phyloP scores from a whole-genome alignment of 2,113 vertebrate species.

The Macquaria australasica region DNA sequence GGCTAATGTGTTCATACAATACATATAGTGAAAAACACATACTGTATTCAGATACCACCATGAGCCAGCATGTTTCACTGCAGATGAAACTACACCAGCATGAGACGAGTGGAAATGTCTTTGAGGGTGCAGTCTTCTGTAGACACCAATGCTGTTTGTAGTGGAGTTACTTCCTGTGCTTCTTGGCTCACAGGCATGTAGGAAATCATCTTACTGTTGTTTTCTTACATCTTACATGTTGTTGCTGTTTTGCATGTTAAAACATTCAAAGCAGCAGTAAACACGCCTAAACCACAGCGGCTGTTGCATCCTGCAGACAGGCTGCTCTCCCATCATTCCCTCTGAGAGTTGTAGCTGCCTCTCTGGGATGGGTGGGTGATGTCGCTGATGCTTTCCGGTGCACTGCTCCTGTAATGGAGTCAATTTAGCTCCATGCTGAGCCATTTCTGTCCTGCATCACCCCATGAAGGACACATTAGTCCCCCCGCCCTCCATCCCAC shows the following conservation, averaged over 20 bases:
- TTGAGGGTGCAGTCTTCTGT: neutral
- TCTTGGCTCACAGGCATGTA: neutral
- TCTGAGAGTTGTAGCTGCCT: conserved; percentile 63
- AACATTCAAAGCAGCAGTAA: conserved; percentile 62
- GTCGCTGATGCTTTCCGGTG: conserved; percentile 80
- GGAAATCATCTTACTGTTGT: conserved; percentile 14
- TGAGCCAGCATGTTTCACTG: neutral
- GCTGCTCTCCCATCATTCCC: conserved; percentile 55
- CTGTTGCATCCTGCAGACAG: conserved; percentile 52
- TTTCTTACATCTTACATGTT: conserved; percentile 17
- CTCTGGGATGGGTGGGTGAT: conserved; percentile 71
- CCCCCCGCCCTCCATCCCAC: conserved; percentile 23
- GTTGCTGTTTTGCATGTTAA: conserved; percentile 4
- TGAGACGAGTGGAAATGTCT: neutral
- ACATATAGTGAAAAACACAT: too few relatives aligned
- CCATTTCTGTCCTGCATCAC: conserved; percentile 77
- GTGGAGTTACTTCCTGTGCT: neutral
- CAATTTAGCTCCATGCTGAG: conserved; percentile 76
- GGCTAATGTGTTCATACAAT: too few relatives aligned
- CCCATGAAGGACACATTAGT: conserved; percentile 83
- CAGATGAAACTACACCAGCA: neutral
- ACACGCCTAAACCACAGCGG: conserved; percentile 55
- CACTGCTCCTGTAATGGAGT: conserved; percentile 81
- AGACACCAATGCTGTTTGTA: neutral
- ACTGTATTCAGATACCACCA: neutral